Evolutionary conservation across 2,113 vertebrate genomes (phyloP).

Genomic region (Scolopax mira): DNA sequence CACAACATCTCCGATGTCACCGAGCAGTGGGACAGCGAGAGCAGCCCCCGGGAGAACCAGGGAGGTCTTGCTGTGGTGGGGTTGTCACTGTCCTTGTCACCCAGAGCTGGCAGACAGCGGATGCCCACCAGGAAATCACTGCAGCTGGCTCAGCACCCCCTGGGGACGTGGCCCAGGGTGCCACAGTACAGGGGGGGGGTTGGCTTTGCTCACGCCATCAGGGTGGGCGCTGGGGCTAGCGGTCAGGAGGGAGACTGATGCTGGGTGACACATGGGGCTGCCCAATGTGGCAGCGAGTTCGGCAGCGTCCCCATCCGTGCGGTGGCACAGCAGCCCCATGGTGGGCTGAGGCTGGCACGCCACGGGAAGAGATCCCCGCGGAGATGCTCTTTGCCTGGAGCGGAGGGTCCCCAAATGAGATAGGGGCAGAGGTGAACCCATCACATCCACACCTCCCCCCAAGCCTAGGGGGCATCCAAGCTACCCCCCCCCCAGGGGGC

Average conservation of each 20-base stretch:
- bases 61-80: neutral
- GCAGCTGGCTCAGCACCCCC: neutral
- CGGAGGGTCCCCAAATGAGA: rapidly evolving
- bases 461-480: neutral
- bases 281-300: rapidly evolving
- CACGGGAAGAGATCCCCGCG: neutral
- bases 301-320: neutral
- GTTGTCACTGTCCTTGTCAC: neutral
- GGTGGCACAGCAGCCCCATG: rapidly evolving
- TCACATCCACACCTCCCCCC: too few species aligned
- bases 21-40: neutral
- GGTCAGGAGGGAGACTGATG: neutral
- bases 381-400: neutral
- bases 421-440: neutral
- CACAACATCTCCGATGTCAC: rapidly evolving
- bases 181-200: rapidly evolving
- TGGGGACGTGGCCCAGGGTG: neutral
- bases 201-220: neutral
- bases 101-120: neutral
- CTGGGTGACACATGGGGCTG: too few species aligned
- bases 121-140: rapidly evolving
- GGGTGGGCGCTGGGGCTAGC: neutral
- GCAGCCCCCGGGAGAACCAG: neutral
- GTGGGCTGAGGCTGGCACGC: neutral
- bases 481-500: neutral